phyloP scores from a whole-genome alignment of 2,888 invertebrate genomes.

The Sussaba pulchella region DNA sequence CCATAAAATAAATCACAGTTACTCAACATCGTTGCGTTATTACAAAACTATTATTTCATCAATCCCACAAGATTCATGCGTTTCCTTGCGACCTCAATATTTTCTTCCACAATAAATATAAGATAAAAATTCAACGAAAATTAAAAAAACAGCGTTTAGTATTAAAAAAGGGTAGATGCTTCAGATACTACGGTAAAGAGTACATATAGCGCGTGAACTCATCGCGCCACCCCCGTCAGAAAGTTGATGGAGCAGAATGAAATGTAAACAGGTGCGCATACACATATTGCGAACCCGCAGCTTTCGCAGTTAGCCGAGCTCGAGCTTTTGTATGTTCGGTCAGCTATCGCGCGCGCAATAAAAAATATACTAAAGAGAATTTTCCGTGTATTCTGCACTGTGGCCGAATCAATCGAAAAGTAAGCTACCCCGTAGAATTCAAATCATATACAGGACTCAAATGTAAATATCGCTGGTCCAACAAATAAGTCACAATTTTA shows the following conservation, averaged over 20 bases:
- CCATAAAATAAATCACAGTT: too few relatives aligned
- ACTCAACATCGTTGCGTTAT: too few relatives aligned
- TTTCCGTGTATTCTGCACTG: slow-evolving; percentile 16
- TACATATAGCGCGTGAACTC: slow-evolving; percentile 33
- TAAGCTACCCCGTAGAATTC: slow-evolving; percentile 1
- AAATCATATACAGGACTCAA: not conserved
- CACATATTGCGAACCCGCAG: slow-evolving; percentile 7
- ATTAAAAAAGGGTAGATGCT: not conserved
- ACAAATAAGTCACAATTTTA: not conserved
- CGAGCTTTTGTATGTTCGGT: slow-evolving; percentile 33
- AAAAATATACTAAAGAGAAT: slow-evolving; percentile 30
- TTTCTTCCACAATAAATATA: not conserved
- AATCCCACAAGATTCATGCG: too few relatives aligned
- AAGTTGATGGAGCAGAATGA: slow-evolving; percentile 45
- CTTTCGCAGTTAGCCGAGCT: slow-evolving; percentile 11
- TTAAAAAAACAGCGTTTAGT: too few relatives aligned
- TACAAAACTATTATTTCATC: too few relatives aligned
- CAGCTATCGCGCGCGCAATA: slow-evolving; percentile 9
- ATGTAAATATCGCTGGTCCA: not conserved
- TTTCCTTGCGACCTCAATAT: too few relatives aligned
- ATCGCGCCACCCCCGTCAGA: slow-evolving; percentile 30
- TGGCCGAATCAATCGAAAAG: slow-evolving; percentile 14
- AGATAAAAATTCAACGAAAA: not conserved
- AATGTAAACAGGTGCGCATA: slow-evolving; percentile 47
- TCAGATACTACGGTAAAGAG: not conserved